Evolutionary conservation across 2,113 vertebrate species (phyloP), one percentile per base, ranked within the genome.

Genomic region (Cygnus buccinator): DNA sequence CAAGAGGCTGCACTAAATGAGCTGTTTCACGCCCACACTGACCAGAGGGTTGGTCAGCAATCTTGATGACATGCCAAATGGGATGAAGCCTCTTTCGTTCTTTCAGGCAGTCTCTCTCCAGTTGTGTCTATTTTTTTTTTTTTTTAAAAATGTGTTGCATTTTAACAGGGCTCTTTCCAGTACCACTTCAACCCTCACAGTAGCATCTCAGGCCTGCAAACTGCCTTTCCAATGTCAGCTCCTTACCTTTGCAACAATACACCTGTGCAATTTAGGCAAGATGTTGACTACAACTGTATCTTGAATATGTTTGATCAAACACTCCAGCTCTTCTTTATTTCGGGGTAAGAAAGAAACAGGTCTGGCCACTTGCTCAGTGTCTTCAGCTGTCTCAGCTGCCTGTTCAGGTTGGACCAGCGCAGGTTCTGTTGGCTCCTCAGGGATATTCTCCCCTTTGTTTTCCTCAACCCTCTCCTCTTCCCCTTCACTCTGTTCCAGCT

Each of bases 251-350:
- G 99, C 99, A 39, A 97, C 98, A 75, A 99, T 98, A 94, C 99
- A 99, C 62, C 98, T 99, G 67, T 99, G 98, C 39, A 99, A 98
- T 43, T 98, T 98, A 23, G 99, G 99, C 70, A 99, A 97, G 87
- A 99, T 98, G 90, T 89, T 99, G 87, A 94, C 94, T 5, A 97
- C 98, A 37, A 99, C 98, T 4, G 99, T 98, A 68, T 95, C 90
- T 29, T 99, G 99, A 96, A 99, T 99, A 74, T 98, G 95, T 26
- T 84, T 96, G 87, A 99, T 98, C 35, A 99, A 98, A 89, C 93
- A 92, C 79, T 99, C 98, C 91, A 99, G 95, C 63, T 99, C 98
- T 65, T 99, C 98, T 55, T 97, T 98, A 96, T 97, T 99, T 96
- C 95, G 98, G 7, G 99, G 99, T 81, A 99, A 98, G 44, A 98